phyloP scores from a whole-genome alignment of 2,797 vertebrate species.

The Clarias laeviceps region DNA sequence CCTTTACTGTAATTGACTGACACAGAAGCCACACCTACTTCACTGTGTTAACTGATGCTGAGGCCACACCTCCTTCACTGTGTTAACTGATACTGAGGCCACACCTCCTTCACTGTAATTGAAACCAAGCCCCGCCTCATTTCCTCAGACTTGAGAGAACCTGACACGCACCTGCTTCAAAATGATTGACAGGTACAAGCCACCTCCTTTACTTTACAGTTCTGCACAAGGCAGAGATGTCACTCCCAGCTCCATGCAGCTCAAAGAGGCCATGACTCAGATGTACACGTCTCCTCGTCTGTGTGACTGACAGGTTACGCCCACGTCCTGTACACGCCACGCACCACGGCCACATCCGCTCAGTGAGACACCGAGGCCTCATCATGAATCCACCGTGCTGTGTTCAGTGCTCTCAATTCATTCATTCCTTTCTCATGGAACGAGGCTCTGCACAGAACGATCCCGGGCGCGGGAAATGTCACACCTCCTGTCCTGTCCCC shows the following conservation, averaged over 20 bases:
- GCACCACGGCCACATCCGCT: no score
- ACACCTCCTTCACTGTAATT: background rate
- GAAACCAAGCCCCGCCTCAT: background rate
- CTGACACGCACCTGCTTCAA: background rate
- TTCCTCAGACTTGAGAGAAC: background rate
- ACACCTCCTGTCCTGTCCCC: background rate
- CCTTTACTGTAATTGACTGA: background rate
- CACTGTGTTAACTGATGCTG: background rate
- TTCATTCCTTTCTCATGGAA: background rate
- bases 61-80: background rate
- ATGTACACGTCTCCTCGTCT: no score
- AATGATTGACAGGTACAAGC: background rate
- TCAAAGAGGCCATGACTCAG: no score
- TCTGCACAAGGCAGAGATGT: background rate
- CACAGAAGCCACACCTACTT: background rate
- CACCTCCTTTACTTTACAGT: background rate
- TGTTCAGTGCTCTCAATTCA: background rate
- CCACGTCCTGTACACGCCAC: background rate
- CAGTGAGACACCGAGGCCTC: background rate
- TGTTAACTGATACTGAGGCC: fast-evolving
- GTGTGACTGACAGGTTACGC: background rate
- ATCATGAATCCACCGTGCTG: background rate
- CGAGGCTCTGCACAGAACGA: background rate
- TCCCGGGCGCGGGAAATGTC: background rate
- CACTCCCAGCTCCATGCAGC: background rate